phyloP scores from a whole-genome alignment of 2,888 invertebrate genomes.

The Podabrus alpinus region DNA sequence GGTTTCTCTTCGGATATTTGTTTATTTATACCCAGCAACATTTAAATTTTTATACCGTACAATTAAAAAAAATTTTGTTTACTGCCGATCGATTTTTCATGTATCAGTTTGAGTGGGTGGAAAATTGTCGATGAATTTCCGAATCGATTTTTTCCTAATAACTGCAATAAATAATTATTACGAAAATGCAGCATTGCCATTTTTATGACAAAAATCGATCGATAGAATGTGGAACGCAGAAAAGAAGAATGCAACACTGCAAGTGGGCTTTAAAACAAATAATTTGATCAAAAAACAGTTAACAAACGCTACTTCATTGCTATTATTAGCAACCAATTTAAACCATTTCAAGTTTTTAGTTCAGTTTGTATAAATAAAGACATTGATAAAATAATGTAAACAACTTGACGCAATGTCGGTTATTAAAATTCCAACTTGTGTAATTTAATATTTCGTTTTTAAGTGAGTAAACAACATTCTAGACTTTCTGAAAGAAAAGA shows the following conservation, averaged over 20 bases:
- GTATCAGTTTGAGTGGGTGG: not conserved
- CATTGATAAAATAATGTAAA: not conserved
- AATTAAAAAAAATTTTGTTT: not conserved
- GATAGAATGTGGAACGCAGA: not conserved
- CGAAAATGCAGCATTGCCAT: not conserved
- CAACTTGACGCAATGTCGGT: not conserved
- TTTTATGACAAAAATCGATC: not conserved
- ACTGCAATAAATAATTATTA: not conserved
- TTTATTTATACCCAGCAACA: not conserved
- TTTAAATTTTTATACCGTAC: not conserved
- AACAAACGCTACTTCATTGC: not conserved
- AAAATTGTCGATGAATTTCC: not conserved
- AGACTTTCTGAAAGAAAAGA: not conserved
- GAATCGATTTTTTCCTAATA: not conserved
- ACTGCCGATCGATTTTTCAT: not conserved
- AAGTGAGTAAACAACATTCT: not conserved
- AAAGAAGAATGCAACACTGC: not conserved
- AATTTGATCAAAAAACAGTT: not conserved
- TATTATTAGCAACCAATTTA: not conserved
- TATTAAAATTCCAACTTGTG: not conserved
- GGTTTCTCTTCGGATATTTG: constrained; percentile 30
- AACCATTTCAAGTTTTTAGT: not conserved
- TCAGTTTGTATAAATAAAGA: not conserved
- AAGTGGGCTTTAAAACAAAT: not conserved
- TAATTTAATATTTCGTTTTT: not conserved